Evolutionary conservation across 1,140 invertebrate genomes (phyloP).

Genomic region (Cotesia chilonis): DNA sequence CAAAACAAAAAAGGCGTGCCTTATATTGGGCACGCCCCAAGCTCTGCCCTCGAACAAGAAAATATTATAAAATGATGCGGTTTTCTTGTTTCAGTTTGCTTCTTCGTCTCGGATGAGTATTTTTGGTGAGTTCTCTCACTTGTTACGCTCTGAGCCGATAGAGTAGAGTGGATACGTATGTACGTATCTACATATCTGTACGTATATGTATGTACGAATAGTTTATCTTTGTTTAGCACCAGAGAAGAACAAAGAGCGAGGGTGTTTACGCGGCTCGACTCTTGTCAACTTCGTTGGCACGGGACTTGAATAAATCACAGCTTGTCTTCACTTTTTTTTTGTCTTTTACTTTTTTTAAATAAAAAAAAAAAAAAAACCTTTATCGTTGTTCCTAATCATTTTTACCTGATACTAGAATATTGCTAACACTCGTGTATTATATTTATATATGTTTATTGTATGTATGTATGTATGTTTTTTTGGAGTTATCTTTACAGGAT

Average conservation of each 20-base stretch:
- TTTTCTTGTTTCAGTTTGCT: conserved; percentile 23
- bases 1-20: conserved; percentile 28
- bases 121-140: conserved; percentile 28
- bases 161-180: too few relatives aligned
- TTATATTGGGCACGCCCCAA: conserved; percentile 24
- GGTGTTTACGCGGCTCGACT: conserved; percentile 66
- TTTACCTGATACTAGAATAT: conserved; percentile 17
- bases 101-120: conserved; percentile 31
- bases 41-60: conserved; percentile 32
- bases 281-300: conserved; percentile 61
- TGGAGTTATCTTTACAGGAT: too few relatives aligned
- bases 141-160: conserved; percentile 37
- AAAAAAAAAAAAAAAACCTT: not conserved
- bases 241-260: conserved; percentile 60
- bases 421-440: not conserved
- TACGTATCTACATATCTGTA: conserved; percentile 16
- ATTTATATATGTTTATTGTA: not conserved
- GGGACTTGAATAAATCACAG: conserved; percentile 64
- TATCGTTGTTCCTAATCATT: conserved; percentile 17
- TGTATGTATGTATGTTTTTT: not conserved
- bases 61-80: conserved; percentile 46
- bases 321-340: conserved; percentile 44
- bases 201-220: not conserved
- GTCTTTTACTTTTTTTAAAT: too few relatives aligned
- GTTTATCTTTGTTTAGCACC: conserved; percentile 34